phyloP scores from a whole-genome alignment of 2,113 vertebrate genomes.

The Cynopterus brachyotis region DNA sequence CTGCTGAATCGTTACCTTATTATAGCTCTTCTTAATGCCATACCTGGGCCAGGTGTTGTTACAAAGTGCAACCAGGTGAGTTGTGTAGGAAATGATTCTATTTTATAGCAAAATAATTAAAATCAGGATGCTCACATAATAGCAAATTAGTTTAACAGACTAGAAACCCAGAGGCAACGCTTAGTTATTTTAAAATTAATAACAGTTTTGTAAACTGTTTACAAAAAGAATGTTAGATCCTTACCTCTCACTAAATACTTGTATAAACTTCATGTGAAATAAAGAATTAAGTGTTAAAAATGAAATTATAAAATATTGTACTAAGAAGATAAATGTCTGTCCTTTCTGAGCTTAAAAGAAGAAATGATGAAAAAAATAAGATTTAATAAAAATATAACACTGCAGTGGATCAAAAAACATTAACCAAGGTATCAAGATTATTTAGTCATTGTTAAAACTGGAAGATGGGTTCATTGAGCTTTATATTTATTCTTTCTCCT shows the following conservation, averaged over 20 bases:
- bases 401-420: neutral
- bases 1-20: constrained; percentile 93
- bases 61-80: constrained; percentile 89
- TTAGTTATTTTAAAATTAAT: neutral
- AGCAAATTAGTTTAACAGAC: neutral
- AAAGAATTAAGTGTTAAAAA: constrained; percentile 18
- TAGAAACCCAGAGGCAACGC: neutral
- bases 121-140: neutral
- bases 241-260: neutral
- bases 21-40: constrained; percentile 86
- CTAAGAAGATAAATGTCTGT: neutral
- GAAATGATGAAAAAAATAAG: neutral
- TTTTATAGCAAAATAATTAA: constrained; percentile 22
- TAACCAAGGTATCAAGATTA: neutral
- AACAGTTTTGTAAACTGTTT: neutral
- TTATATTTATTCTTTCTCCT: neutral
- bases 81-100: neutral
- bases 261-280: neutral
- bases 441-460: neutral
- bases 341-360: constrained; percentile 31
- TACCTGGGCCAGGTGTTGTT: constrained; percentile 66
- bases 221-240: neutral
- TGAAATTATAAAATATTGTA: neutral
- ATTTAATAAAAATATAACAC: neutral
- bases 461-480: neutral